Percentiles rank a stretch among this genome's conserved stretches.
These are phyloP conservation scores for Burhinus oedicnemus DNA, from an alignment of 2,113 vertebrate species.

Conservation along the genomic window DNA sequence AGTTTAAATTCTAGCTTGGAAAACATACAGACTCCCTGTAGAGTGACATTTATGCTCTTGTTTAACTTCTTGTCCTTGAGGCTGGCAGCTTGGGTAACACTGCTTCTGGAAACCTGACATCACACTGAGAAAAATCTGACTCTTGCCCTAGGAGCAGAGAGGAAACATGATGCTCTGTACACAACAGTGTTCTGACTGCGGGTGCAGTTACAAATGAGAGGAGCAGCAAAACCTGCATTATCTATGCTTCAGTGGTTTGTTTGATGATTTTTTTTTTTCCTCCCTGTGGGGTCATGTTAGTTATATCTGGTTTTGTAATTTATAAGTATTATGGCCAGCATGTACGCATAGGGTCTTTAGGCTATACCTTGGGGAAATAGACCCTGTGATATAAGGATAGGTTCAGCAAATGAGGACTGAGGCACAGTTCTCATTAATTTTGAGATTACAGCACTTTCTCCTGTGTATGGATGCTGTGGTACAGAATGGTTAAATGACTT, in stretches of 20 bases:
- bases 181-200: background rate
- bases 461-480: background rate
- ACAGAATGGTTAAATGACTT: background rate
- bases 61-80: slow-evolving; percentile 55
- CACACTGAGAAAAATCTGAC: background rate
- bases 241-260: background rate
- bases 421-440: background rate
- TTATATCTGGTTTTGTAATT: background rate
- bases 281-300: background rate
- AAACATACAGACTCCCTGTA: background rate
- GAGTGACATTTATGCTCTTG: slow-evolving; percentile 18
- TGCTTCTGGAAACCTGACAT: slow-evolving; percentile 22
- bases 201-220: background rate
- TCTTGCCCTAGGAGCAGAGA: background rate
- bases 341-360: background rate
- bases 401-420: background rate
- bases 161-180: background rate
- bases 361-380: background rate
- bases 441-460: background rate
- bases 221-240: background rate
- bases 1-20: slow-evolving; percentile 52
- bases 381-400: background rate
- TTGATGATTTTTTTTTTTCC: background rate
- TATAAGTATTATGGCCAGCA: background rate
- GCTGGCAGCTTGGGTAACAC: background rate